Evolutionary conservation across 2,888 invertebrate genomes (phyloP), one percentile per base, ranked within the genome.

Genomic region (Plemyria rubiginata): DNA sequence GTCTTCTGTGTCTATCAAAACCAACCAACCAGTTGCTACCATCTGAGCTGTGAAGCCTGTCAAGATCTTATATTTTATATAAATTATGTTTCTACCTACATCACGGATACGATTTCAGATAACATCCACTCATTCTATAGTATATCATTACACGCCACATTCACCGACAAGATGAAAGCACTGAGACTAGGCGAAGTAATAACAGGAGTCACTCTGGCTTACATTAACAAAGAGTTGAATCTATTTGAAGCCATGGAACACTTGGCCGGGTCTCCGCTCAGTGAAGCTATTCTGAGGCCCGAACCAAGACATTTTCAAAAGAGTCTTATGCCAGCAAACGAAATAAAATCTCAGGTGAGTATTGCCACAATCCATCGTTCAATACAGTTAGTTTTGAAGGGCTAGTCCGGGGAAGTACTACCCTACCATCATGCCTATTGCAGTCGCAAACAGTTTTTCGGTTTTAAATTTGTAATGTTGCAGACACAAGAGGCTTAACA

Each of bases 211-310:
- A 81, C 66, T 29, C 73, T 92, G 48, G 84, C 87, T 0, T 87
- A 85, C 65, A 86, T 92, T 38, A 86, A 85, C 54, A 91, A 91
- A 16, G 94, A 94, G 66, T 80, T 95, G 63, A 92, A 94, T 63
- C 84, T 94, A 61, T 94, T 96, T 62, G 94, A 94, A 77, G 94
- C 96, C 0, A 90, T 96, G 68, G 94, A 94, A 65, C 92, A 93
- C 72, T 78, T 96, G 48, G 86, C 90, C 0, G 80, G 86, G 0
- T 96, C 96, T 0, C 94, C 95, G 0, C 88, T 96, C 0, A 85
- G 90, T 41, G 84, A 93, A 7, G 87, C 91, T 15, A 94, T 96
- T 65, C 77, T 96, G 38, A 87, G 88, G 65, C 96, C 96, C 0
- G 85, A 86, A 49, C 79, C 90, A 4, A 78, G 87, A 3, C 87